A percentile compares a stretch with the other conserved stretches of the same genome.
Evolutionary conservation across 2,888 invertebrate species (phyloP).

Genomic region (Nasonovia ribisnigri): DNA sequence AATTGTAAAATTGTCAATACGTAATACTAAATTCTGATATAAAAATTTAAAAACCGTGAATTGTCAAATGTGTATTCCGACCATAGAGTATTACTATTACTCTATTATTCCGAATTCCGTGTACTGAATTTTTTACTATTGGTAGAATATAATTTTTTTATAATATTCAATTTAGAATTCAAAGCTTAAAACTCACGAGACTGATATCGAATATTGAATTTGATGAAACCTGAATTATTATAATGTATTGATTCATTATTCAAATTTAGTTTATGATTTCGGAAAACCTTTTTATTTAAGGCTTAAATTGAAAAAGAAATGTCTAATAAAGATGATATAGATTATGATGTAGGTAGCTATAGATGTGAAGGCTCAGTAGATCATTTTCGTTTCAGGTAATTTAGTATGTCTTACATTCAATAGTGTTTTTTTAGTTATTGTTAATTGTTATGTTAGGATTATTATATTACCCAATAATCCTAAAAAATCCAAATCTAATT

Average conservation of each 20-base stretch:
- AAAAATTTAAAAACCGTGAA: too few relatives aligned
- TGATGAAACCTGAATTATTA: background rate
- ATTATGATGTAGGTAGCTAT: constrained; percentile 71
- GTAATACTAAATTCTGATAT: too few relatives aligned
- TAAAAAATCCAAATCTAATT: background rate
- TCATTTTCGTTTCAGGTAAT: constrained; percentile 74
- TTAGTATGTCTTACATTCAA: background rate
- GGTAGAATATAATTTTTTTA: too few relatives aligned
- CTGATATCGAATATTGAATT: background rate
- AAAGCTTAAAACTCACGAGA: background rate
- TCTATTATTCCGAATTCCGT: too few relatives aligned
- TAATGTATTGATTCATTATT: background rate
- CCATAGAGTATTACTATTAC: too few relatives aligned
- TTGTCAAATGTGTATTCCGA: too few relatives aligned
- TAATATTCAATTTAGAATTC: background rate
- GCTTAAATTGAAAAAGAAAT: constrained; percentile 24
- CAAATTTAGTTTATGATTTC: background rate
- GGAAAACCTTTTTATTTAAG: background rate
- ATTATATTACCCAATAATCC: background rate
- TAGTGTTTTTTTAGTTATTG: background rate
- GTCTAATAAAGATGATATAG: constrained; percentile 63
- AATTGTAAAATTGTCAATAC: background rate
- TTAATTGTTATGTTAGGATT: background rate
- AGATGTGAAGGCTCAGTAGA: constrained; percentile 73
- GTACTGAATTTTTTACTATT: too few relatives aligned